Conservation (phyloP, 2,888 invertebrate genomes). For the Microctonus brassicae region DNA sequence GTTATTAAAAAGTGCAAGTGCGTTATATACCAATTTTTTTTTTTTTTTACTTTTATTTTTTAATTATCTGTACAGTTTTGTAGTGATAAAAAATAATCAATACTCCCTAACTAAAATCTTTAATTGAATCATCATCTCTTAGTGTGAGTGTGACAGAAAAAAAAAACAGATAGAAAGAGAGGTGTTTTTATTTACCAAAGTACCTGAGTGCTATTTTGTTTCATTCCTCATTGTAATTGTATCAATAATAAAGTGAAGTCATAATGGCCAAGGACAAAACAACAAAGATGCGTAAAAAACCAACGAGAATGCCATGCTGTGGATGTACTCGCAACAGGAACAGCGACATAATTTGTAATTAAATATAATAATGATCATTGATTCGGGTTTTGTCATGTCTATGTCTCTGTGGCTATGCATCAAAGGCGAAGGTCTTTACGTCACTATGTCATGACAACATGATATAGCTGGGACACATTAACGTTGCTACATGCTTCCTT, state of each 20-base stretch:
- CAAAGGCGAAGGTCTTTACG: conserved; percentile 1
- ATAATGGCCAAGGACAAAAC: conserved; percentile 50
- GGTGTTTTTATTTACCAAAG: neutral
- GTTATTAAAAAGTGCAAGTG: neutral
- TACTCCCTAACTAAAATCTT: neutral
- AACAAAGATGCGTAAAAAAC: conserved; percentile 54
- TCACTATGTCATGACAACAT: neutral
- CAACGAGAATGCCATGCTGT: conserved; percentile 62
- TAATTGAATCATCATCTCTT: neutral
- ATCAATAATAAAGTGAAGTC: conserved; percentile 32
- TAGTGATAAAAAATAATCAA: neutral
- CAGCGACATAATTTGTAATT: conserved; percentile 67
- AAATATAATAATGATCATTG: conserved; percentile 34
- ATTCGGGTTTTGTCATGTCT: conserved; percentile 1
- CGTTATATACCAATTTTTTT: neutral
- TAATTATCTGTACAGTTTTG: neutral
- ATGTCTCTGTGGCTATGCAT: neutral
- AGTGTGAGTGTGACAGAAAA: neutral
- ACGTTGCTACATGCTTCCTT: neutral
- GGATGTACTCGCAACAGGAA: conserved; percentile 67
- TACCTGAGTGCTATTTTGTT: conserved; percentile 18
- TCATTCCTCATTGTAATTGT: conserved; percentile 15
- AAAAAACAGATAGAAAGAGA: neutral
- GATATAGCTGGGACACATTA: conserved; percentile 2
- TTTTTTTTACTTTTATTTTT: neutral